These are phyloP conservation scores for Anthoscopus minutus DNA, from an alignment of 2,113 vertebrate genomes.

Conservation along the genomic window DNA sequence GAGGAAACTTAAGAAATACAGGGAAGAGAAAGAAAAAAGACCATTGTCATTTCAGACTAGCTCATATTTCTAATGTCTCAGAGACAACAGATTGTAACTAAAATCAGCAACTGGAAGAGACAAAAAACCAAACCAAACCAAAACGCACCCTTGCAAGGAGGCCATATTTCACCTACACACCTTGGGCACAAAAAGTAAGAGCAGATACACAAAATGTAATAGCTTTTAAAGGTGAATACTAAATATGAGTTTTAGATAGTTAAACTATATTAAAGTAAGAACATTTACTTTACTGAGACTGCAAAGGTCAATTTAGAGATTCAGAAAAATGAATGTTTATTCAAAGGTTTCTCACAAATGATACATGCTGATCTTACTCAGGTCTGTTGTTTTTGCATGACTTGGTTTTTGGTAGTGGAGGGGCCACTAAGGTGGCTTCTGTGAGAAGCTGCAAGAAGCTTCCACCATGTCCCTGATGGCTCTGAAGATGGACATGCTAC, in stretches of 20 bases:
- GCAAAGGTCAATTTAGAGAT: not conserved
- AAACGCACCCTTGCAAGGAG: not conserved
- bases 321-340: not conserved
- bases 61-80: not conserved
- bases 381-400: not conserved
- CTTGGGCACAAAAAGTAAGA: not conserved
- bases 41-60: not conserved
- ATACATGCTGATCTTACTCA: not conserved
- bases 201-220: not conserved
- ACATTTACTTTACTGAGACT: not conserved
- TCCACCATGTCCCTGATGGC: no score
- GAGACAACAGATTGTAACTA: not conserved
- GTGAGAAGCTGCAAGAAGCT: not conserved
- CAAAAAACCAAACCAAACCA: not conserved
- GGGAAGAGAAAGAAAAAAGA: not conserved
- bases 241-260: not conserved
- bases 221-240: not conserved
- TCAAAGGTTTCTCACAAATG: not conserved
- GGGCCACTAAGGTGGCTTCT: not conserved
- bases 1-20: not conserved
- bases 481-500: no score
- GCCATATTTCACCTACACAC: not conserved
- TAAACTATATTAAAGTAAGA: not conserved
- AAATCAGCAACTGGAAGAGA: not conserved
- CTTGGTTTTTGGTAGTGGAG: not conserved